A percentile compares a stretch with the other conserved stretches of the same genome.
Evolutionary conservation across 2,113 vertebrate genomes (phyloP).

Genomic region (Sander lucioperca): DNA sequence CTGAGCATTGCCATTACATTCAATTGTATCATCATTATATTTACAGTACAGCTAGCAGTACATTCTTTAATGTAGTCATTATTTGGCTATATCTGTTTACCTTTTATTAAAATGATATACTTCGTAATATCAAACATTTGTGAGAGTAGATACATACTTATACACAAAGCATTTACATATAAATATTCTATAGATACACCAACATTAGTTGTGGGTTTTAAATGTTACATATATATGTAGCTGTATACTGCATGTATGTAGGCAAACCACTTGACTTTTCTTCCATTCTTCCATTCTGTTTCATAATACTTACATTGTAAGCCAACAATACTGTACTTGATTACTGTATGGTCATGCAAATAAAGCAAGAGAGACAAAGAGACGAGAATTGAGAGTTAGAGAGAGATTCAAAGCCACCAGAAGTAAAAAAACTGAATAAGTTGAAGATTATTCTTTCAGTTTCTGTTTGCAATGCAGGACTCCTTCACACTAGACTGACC

Average conservation of each 20-base stretch:
- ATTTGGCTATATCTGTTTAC: neutral
- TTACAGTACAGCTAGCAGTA: too few species aligned
- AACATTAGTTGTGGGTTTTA: neutral
- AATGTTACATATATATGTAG: neutral
- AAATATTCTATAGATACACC: neutral
- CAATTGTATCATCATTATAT: neutral
- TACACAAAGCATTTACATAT: neutral
- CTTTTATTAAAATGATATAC: neutral
- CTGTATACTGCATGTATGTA: neutral
- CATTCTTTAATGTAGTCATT: too few species aligned
- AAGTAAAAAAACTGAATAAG: constrained; percentile 51
- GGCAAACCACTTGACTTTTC: neutral
- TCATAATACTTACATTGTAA: neutral
- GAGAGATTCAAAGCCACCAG: constrained; percentile 16
- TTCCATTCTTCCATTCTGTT: neutral
- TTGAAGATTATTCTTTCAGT: constrained; percentile 63
- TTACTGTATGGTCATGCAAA: neutral
- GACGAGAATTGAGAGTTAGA: neutral
- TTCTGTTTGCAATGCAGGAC: constrained; percentile 65
- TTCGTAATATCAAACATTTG: neutral
- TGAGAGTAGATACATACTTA: neutral
- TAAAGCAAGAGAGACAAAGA: neutral
- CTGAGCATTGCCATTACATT: neutral
- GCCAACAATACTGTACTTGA: neutral
- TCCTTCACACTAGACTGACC: constrained; percentile 79